Evolutionary conservation across 2,113 vertebrate genomes (phyloP).

Genomic region (sheep (Ovis aries)): DNA sequence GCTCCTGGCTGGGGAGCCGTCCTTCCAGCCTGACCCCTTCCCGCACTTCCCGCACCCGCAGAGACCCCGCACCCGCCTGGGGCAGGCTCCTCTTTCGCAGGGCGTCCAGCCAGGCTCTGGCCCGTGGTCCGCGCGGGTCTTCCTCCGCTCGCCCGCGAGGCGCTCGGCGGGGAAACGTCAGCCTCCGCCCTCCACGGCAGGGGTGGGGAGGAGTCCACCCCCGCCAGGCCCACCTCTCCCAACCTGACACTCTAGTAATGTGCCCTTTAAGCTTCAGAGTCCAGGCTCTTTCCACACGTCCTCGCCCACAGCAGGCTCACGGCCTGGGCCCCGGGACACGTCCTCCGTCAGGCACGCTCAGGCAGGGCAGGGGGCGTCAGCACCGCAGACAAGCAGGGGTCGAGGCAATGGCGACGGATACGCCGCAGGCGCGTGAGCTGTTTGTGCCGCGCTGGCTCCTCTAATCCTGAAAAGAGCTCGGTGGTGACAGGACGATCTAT

Average conservation of each 20-base stretch:
- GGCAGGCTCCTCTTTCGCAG: neutral
- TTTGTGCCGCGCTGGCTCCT: neutral
- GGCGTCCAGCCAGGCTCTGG: neutral
- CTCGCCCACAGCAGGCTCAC: neutral
- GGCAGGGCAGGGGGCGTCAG: neutral
- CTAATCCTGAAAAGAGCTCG: neutral
- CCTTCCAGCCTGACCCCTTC: neutral
- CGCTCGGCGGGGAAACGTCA: fast-evolving
- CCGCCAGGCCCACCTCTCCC: neutral
- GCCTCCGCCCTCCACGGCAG: fast-evolving
- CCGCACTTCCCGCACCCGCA: neutral
- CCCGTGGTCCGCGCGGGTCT: fast-evolving
- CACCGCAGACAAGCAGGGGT: too few relatives aligned
- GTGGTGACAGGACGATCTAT: fast-evolving
- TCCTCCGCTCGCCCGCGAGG: fast-evolving
- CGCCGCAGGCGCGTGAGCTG: fast-evolving
- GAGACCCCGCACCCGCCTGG: fast-evolving
- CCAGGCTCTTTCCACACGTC: neutral
- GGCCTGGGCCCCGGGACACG: neutral
- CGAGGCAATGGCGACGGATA: fast-evolving
- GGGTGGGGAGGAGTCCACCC: fast-evolving
- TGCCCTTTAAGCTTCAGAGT: neutral
- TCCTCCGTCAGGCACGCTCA: fast-evolving
- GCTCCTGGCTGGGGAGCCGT: neutral
- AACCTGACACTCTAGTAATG: fast-evolving